phyloP scores from a whole-genome alignment of 2,797 vertebrate species.

The Melanitta fusca region DNA sequence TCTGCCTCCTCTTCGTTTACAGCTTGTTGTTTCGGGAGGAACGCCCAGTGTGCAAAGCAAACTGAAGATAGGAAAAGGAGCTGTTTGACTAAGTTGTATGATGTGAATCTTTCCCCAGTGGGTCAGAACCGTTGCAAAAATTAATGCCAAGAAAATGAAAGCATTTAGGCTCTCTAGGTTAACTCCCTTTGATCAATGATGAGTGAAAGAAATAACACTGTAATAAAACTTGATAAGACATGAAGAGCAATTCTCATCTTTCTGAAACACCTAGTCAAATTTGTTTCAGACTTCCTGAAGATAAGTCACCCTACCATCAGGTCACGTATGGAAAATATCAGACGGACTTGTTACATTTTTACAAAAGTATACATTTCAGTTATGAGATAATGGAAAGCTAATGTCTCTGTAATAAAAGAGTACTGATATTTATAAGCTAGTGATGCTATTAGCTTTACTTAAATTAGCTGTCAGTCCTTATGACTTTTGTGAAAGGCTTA shows the following conservation, averaged over 20 bases:
- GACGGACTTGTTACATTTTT: neutral
- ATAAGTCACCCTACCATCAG: neutral
- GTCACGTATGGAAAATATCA: conserved; percentile 59
- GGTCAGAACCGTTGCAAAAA: neutral
- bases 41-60: neutral
- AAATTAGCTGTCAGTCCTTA: neutral
- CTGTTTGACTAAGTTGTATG: neutral
- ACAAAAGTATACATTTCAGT: neutral
- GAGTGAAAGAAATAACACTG: conserved; percentile 1
- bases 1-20: neutral
- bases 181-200: neutral
- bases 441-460: neutral
- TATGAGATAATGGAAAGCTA: conserved; percentile 18
- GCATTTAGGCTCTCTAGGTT: neutral
- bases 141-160: neutral
- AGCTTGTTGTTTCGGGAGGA: neutral
- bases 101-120: neutral
- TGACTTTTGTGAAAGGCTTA: neutral
- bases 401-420: neutral
- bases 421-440: neutral
- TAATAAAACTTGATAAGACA: neutral
- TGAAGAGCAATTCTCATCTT: neutral
- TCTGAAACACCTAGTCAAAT: conserved; percentile 13
- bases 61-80: neutral
- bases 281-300: conserved; percentile 44